Base-by-base conservation (phyloP, 1,140 invertebrate genomes). In the Solen grandis region DNA sequence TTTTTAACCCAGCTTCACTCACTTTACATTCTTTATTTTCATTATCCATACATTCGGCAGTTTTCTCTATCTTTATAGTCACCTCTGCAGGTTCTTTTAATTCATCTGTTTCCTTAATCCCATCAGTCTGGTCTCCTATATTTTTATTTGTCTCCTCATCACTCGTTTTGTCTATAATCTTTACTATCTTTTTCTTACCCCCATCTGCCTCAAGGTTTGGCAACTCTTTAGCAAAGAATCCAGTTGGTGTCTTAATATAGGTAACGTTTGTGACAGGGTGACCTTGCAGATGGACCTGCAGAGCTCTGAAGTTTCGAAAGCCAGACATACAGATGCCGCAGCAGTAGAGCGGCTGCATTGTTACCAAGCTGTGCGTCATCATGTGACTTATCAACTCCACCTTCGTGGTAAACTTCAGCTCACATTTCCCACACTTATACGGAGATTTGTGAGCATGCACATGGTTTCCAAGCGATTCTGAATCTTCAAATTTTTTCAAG, bases 401-500 rank as follows among this genome's bases (percentile, higher is more conserved):
- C 31, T 65, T 76, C 22, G 50, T 55, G 2, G 33, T 25, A 35
- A 66, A 66, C 4, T 57, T 36, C 60, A 57, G 8, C 27, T 22
- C 29, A 31, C 75, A 78, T 5, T 55, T 55, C 19, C 31, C 50
- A 69, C 75, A 78, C 22, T 46, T 68, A n/a, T 69, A 78, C 27
- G 46, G 36, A 63, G 33, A 62, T 29, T 72, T 79, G 29, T 79
- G 65, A 35, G 52, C 55, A 16, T 31, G 59, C 8, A 79, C 66
- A 72, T 70, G 65, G 25, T 5, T 22, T n/a, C 52, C 33, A 41
- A 72, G 35, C 22, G 27, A 29, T 25, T 25, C 59, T 5, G 68
- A 22, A 52, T 80, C 66, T 27, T 52, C 57, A 65, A 78, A 78
- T 59, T 29, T 68, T n/a, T 78, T 50, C 2, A 29, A 69, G 60